These are phyloP conservation scores for Diadema setosum DNA, from an alignment of 35 echinoderm and acorn worm species.

Conservation along the genomic window DNA sequence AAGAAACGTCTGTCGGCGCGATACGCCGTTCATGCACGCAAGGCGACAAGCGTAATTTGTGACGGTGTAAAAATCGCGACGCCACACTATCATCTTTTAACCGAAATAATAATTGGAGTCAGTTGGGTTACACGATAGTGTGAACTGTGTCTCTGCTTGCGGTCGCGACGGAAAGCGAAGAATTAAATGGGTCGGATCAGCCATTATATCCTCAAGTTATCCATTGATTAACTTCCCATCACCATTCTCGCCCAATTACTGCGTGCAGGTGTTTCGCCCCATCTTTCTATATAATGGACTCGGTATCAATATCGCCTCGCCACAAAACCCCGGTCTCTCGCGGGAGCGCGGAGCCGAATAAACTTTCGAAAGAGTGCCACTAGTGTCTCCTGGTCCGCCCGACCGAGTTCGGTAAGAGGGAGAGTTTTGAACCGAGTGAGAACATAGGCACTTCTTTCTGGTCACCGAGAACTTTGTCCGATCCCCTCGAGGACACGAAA, in stretches of 20 bases:
- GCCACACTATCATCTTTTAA: not conserved
- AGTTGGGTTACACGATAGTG: not conserved
- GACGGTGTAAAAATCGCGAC: not conserved
- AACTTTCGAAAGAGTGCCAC: not conserved
- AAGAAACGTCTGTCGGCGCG: no score
- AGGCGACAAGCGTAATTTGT: not conserved
- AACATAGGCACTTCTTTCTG: no score
- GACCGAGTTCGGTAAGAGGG: no score
- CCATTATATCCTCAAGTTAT: not conserved
- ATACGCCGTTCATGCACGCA: no score
- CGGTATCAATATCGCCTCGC: not conserved
- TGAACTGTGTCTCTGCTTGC: not conserved
- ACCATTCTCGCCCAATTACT: not conserved
- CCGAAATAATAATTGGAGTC: slow-evolving; percentile 5
- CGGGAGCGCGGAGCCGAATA: not conserved
- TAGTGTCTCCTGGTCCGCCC: no score
- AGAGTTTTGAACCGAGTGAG: no score
- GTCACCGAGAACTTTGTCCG: no score
- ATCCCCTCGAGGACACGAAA: no score
- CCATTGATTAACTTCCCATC: not conserved
- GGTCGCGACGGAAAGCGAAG: not conserved
- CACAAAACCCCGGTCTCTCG: not conserved
- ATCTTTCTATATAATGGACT: not conserved
- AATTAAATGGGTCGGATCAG: not conserved
- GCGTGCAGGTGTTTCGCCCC: not conserved